phyloP scores from a whole-genome alignment of 2,797 vertebrate species.

The Aldrovandia affinis region DNA sequence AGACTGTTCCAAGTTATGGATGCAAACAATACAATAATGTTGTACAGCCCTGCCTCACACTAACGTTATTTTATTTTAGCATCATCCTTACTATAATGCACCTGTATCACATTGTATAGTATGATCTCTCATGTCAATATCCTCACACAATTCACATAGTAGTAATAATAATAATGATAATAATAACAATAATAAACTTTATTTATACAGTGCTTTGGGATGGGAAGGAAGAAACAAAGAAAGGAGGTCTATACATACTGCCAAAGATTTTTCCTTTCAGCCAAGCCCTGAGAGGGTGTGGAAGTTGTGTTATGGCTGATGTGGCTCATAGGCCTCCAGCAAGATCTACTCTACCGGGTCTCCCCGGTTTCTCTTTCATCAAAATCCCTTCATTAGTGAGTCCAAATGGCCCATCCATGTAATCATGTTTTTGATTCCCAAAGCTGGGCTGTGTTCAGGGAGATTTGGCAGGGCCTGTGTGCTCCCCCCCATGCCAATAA shows the following conservation, averaged over 20 bases:
- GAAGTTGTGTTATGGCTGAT: background rate
- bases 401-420: background rate
- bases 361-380: background rate
- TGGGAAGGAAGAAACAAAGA: background rate
- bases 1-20: background rate
- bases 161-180: too few species aligned
- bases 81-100: background rate
- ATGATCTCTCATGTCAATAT: background rate
- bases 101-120: background rate
- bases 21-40: background rate
- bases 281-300: background rate
- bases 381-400: background rate
- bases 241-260: background rate
- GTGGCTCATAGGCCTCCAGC: background rate
- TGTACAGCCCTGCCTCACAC: background rate
- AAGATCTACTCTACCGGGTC: background rate
- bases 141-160: background rate
- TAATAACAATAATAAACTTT: too few species aligned
- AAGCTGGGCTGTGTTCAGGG: background rate
- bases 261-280: background rate
- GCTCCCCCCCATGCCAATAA: slow-evolving; percentile 52
- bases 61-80: background rate
- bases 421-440: too few species aligned
- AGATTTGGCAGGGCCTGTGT: slow-evolving; percentile 56
- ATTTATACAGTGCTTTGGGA: too few species aligned